Base-by-base conservation (phyloP, 2,888 invertebrate genomes). In the Drosophila incognita region DNA sequence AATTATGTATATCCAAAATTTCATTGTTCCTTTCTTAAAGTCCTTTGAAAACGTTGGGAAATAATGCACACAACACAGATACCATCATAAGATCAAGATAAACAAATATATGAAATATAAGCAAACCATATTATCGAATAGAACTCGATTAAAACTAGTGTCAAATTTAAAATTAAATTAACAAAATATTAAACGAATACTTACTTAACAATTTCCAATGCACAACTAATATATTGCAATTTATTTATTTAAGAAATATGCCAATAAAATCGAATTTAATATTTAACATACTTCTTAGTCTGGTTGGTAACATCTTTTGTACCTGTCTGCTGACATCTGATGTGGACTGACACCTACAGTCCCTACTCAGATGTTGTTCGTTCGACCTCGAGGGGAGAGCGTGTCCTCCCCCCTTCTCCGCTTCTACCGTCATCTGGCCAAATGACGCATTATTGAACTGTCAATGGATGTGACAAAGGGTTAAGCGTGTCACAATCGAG, bases 371-470 rank as follows among this genome's bases (percentile, higher is more conserved):
- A 27, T 21, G 29, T 33, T 59, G 33, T 58, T 36, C 24, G 15
- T 8, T 24, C 36, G 51, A 63, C 54, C 56, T 21, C 29, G 29
- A 52, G 40, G 61, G 64, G 51, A 40, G 8, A 51, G 6, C 24
- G 11, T 54, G 69, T 64, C 58, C 46, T 62, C 59, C 38, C 63
- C 24, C 35, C 59, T 33, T 6, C 11, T 18, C 36, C 24, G 8
- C 24, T 0, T 4, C 51, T 66, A 74, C 54, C 54, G 36, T 36
- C 75, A 69, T 54, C 70, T 68, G 69, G 58, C 81, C 83, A 79
- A 89, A 83, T 87, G 90, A 81, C 81, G 83, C 90, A 87, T 90
- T 90, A 89, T 90, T 90, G 89, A 89, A 90, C 84, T 89, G 90
- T 89, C 89, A 89, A 85, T 76, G 82, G 77, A 80, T 81, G 79